Conservation (phyloP, 2,113 vertebrate genomes). For the Asarcornis scutulata region DNA sequence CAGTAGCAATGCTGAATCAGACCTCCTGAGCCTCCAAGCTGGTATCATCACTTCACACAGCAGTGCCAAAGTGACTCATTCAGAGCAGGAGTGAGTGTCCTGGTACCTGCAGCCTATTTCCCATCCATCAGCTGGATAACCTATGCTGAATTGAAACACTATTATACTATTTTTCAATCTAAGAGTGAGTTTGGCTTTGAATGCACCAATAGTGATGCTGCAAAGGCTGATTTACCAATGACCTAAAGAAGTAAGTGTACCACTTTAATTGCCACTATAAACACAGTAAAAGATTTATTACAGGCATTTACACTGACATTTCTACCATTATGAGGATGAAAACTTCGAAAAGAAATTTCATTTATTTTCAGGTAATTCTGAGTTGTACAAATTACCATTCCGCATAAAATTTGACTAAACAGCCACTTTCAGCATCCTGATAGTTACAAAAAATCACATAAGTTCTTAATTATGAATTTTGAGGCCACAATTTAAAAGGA, state of each 20-base stretch:
- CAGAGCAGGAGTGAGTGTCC: neutral
- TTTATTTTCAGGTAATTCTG: neutral
- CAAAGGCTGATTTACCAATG: neutral
- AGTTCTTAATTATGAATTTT: neutral
- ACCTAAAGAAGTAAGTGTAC: neutral
- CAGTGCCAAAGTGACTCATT: neutral
- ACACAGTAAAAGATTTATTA: neutral
- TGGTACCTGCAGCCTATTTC: neutral
- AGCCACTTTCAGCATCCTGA: neutral
- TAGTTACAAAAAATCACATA: neutral
- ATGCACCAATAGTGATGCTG: neutral
- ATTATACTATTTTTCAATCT: neutral
- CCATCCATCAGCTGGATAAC: neutral
- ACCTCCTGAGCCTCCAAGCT: neutral
- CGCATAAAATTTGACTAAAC: neutral
- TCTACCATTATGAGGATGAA: neutral
- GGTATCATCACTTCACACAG: neutral
- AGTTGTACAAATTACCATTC: neutral
- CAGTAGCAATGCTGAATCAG: conserved; percentile 34
- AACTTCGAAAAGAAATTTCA: neutral
- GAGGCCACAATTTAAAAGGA: neutral
- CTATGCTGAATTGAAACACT: neutral
- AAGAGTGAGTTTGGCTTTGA: neutral
- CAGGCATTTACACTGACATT: neutral
- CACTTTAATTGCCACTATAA: neutral